A percentile compares a stretch with the other conserved stretches of the same genome.
phyloP scores from a whole-genome alignment of 2,113 vertebrate genomes.

The Motacilla alba region DNA sequence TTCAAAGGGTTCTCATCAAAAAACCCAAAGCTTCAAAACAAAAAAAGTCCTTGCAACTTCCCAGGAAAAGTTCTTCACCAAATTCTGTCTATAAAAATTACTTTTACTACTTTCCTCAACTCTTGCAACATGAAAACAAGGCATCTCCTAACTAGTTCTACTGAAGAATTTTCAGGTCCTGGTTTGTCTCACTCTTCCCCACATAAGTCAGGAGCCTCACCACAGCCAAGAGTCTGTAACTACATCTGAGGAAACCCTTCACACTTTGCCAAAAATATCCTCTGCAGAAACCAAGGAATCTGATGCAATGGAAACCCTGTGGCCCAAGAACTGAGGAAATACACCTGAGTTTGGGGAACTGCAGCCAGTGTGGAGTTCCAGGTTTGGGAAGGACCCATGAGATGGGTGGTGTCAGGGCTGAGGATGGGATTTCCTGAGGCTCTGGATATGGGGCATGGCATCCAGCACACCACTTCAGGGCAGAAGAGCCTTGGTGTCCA shows the following conservation, averaged over 20 bases:
- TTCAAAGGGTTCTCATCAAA: background rate
- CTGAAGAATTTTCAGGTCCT: background rate
- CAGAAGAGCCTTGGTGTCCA: background rate
- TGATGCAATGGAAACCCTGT: accelerated
- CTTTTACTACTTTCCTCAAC: background rate
- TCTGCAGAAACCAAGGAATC: background rate
- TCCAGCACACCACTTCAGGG: background rate
- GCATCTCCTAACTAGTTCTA: background rate
- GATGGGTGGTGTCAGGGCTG: background rate
- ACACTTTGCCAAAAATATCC: background rate
- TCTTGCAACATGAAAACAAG: background rate
- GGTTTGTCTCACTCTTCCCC: background rate
- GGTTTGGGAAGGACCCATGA: background rate
- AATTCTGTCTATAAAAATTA: background rate
- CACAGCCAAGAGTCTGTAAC: background rate
- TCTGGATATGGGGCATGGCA: background rate
- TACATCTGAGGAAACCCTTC: background rate
- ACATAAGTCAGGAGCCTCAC: background rate
- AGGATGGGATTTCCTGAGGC: background rate
- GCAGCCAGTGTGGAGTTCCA: background rate
- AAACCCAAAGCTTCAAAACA: background rate
- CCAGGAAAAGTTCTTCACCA: background rate
- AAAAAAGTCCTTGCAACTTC: background rate
- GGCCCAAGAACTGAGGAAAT: background rate
- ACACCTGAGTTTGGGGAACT: background rate